Percentiles rank a stretch among this genome's conserved stretches.
phyloP scores from a whole-genome alignment of 2,888 invertebrate species.

The Sipunculus nudus region DNA sequence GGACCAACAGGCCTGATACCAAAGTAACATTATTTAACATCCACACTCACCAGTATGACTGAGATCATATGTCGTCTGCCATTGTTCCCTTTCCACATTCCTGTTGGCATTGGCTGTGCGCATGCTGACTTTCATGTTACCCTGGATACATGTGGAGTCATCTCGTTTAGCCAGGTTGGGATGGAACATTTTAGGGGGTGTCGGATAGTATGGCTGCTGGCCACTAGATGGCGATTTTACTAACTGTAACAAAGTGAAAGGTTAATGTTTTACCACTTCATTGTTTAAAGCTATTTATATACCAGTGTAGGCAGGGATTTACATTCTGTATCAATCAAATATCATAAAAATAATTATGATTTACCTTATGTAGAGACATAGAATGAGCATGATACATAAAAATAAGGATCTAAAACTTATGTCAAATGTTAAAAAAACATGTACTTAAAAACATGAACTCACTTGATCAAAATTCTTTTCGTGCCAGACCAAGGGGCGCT shows the following conservation, averaged over 20 bases:
- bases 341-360: too few species aligned
- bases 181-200: slow-evolving; percentile 52
- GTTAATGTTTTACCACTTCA: too few species aligned
- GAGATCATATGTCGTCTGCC: slow-evolving; percentile 57
- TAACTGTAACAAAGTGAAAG: slow-evolving; percentile 39
- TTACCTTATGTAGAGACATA: too few species aligned
- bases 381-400: too few species aligned
- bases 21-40: too few species aligned
- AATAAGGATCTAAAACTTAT: too few species aligned
- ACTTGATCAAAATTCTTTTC: slow-evolving; percentile 60
- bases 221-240: slow-evolving; percentile 51
- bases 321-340: too few species aligned
- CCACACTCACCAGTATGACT: slow-evolving; percentile 46
- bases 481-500: slow-evolving; percentile 52
- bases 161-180: slow-evolving; percentile 54
- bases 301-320: too few species aligned
- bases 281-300: too few species aligned
- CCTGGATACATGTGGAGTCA: slow-evolving; percentile 15
- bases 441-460: too few species aligned
- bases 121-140: slow-evolving; percentile 38
- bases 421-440: too few species aligned
- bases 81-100: slow-evolving; percentile 61
- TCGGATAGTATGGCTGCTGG: slow-evolving; percentile 54
- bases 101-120: slow-evolving; percentile 53
- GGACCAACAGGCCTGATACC: too few species aligned